Conservation (phyloP, 2,888 invertebrate species). For the Creontiades dilutus region DNA sequence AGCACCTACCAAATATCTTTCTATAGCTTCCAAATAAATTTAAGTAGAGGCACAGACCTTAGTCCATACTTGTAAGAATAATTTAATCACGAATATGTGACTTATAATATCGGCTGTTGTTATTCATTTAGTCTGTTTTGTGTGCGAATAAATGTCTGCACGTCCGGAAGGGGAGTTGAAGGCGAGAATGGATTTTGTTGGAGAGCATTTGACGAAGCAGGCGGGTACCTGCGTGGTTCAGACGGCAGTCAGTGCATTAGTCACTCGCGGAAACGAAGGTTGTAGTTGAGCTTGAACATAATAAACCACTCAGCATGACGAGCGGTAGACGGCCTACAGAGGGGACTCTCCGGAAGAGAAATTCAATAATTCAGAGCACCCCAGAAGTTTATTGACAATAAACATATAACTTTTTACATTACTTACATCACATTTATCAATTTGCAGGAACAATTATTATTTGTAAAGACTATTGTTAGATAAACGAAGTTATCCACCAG, state of each 20-base stretch:
- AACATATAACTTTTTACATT: background rate
- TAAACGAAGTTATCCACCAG: no score
- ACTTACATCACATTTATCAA: no score
- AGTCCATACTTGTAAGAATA: no score
- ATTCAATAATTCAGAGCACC: background rate
- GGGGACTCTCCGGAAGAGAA: background rate
- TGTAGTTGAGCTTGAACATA: background rate
- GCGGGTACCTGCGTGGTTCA: background rate
- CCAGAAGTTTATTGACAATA: background rate
- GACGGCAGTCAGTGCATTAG: conserved; percentile 11
- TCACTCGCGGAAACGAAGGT: conserved; percentile 7
- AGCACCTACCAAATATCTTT: no score
- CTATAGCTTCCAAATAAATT: no score
- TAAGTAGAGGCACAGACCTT: no score
- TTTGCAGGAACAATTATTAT: no score
- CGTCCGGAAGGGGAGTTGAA: background rate
- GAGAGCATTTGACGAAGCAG: conserved; percentile 18
- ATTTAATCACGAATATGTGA: no score
- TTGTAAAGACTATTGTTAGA: no score
- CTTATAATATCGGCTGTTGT: no score
- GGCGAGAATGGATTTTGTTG: background rate
- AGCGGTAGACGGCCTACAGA: background rate
- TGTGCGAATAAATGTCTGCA: no score
- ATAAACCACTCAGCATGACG: conserved; percentile 16
- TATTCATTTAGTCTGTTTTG: no score